These are phyloP conservation scores for Formica selysi DNA, from an alignment of 1,140 invertebrate species.

Conservation along the genomic window DNA sequence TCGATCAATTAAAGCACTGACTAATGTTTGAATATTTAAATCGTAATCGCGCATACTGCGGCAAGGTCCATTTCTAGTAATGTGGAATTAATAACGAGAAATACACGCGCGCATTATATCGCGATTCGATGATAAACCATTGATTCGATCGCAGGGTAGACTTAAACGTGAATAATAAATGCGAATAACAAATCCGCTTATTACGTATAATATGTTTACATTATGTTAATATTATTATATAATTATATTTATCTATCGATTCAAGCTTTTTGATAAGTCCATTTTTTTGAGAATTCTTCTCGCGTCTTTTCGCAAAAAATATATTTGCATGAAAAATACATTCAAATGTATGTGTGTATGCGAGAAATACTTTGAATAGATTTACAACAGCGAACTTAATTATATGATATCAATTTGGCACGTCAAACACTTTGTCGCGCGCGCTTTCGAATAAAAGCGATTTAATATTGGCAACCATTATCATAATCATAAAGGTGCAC, in stretches of 20 bases:
- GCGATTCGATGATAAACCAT: constrained; percentile 33
- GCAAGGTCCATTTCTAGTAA: constrained; percentile 57
- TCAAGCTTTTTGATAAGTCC: neutral
- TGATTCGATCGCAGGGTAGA: constrained; percentile 4
- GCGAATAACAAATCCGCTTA: constrained; percentile 10
- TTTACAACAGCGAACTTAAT: neutral
- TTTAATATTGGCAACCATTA: constrained; percentile 23
- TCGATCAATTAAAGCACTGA: constrained; percentile 65
- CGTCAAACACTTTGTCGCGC: neutral
- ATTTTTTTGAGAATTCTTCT: neutral
- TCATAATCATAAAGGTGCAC: constrained; percentile 15
- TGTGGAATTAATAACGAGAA: constrained; percentile 66
- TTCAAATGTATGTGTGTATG: neutral
- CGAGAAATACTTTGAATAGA: neutral
- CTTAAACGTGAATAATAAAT: constrained; percentile 39
- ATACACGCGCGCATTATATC: constrained; percentile 1
- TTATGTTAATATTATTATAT: constrained; percentile 2
- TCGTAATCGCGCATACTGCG: constrained; percentile 37
- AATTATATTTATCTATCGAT: constrained; percentile 1
- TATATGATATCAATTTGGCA: neutral
- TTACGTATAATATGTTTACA: constrained; percentile 18
- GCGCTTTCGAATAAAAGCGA: neutral
- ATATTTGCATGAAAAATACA: neutral
- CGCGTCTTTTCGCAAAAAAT: neutral
- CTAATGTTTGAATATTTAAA: constrained; percentile 65